Base-by-base conservation (phyloP, 2,888 invertebrate genomes). In the Pyrrhosoma nymphula region DNA sequence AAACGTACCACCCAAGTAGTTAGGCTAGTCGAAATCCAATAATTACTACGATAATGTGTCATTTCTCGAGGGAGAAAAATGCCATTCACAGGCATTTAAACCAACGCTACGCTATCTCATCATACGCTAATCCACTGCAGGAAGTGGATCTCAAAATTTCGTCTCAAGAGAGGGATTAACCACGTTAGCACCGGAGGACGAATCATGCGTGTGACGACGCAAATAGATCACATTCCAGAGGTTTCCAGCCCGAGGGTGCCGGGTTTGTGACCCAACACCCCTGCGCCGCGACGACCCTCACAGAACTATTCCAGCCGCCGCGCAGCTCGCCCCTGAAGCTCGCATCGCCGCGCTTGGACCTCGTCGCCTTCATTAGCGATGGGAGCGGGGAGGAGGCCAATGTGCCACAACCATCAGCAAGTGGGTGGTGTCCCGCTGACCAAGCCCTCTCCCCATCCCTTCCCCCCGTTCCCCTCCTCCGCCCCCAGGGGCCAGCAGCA, bases 281-380 rank as follows among this genome's bases (percentile, higher is more conserved):
- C 23, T 0, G 12, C 30, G 90, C 55, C 90, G 18, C 10, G 14
- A 82, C 39, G 23, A 26, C 23, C 39, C 69, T 69, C 18, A 14
- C 4, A 69, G 12, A 90, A 60, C 60, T 39, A n/a, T 35, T n/a
- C n/a, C 47, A 12, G 20, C 35, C 23, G 60, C 47, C 47, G 60
- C 60, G 16, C 16, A 0, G 60, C 3, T 39, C 23, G 39, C 69
- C 26, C 20, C 47, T 0, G 63, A 56, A 4, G 63, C 90, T 26
- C 88, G 47, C 89, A 35, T 35, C 35, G 3, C 82, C 82, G 56
- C 89, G 14, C 55, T 23, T 16, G 56, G 18, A 30, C 60, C 35
- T 26, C 91, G 93, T 75, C 69, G 55, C 55, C 47, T 93, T 75
- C 39, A 93, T 93, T 93, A 91, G 91, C 63, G 90, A 35, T 18